Conservation (phyloP, 2,113 vertebrate genomes). For the Proterorhinus semilunaris region DNA sequence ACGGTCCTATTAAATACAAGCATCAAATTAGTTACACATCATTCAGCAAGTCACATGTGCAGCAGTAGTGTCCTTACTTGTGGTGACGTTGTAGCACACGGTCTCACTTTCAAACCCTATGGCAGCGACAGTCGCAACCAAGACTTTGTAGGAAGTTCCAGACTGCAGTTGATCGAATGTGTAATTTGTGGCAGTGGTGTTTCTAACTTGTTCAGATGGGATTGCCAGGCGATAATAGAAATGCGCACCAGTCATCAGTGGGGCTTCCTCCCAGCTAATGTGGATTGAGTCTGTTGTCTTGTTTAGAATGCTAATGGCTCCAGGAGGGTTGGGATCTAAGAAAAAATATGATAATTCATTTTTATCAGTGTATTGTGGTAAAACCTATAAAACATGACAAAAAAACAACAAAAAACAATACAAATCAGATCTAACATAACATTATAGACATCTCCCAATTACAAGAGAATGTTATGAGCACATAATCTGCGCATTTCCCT, state of each 20-base stretch:
- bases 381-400: neutral
- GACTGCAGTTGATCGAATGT: constrained; percentile 41
- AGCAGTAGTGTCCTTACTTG: constrained; percentile 58
- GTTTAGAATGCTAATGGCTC: neutral
- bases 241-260: constrained; percentile 24
- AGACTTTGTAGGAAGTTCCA: constrained; percentile 65
- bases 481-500: no score
- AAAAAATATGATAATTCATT: neutral
- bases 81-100: constrained; percentile 45
- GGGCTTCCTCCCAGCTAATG: constrained; percentile 43
- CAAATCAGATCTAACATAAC: no score
- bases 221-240: constrained; percentile 42
- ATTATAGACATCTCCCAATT: no score
- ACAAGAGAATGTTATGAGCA: no score
- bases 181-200: accelerated
- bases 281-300: constrained; percentile 46
- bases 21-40: neutral
- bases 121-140: constrained; percentile 52
- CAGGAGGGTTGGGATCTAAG: constrained; percentile 70
- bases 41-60: neutral
- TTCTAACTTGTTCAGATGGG: accelerated
- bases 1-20: constrained; percentile 43
- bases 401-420: neutral
- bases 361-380: neutral
- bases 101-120: constrained; percentile 38